A percentile compares a stretch with the other conserved stretches of the same genome.
Evolutionary conservation across 2,113 vertebrate species (phyloP).

Genomic region (Hylia prasina): DNA sequence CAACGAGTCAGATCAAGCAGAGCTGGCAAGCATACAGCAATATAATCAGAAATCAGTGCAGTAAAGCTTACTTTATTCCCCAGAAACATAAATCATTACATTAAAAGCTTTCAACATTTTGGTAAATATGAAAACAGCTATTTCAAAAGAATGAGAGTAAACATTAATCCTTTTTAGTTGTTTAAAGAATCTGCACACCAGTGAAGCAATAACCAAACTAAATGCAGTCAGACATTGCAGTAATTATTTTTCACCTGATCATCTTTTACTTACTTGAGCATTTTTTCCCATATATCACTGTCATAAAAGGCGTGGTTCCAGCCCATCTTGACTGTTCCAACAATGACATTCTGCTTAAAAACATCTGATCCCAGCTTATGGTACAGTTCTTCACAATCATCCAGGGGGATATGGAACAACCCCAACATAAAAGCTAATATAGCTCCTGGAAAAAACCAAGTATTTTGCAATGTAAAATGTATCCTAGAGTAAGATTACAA

Average conservation of each 20-base stretch:
- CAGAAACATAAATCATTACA: constrained; percentile 7
- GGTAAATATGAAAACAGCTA: not conserved
- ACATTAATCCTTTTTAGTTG: not conserved
- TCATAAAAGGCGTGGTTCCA: constrained; percentile 98
- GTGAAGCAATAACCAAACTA: not conserved
- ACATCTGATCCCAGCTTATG: constrained; percentile 89
- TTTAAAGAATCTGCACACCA: not conserved
- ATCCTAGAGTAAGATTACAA: not conserved
- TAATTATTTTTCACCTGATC: not conserved
- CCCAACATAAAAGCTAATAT: constrained; percentile 96
- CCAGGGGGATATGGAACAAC: constrained; percentile 86
- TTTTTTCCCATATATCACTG: constrained; percentile 91
- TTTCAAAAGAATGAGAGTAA: not conserved
- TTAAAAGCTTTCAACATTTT: not conserved
- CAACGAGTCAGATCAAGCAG: not conserved
- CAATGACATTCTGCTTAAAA: constrained; percentile 94
- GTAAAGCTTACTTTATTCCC: constrained; percentile 9
- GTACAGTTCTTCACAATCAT: constrained; percentile 92
- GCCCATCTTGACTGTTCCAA: constrained; percentile 97
- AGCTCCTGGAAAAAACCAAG: constrained; percentile 83
- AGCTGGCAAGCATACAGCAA: not conserved
- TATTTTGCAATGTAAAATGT: not conserved
- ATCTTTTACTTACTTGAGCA: constrained; percentile 87
- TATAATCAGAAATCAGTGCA: constrained; percentile 18
- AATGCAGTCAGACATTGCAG: not conserved